These are phyloP conservation scores for Brachyalestes nurse DNA, from an alignment of 2,797 vertebrate species.

Conservation along the genomic window DNA sequence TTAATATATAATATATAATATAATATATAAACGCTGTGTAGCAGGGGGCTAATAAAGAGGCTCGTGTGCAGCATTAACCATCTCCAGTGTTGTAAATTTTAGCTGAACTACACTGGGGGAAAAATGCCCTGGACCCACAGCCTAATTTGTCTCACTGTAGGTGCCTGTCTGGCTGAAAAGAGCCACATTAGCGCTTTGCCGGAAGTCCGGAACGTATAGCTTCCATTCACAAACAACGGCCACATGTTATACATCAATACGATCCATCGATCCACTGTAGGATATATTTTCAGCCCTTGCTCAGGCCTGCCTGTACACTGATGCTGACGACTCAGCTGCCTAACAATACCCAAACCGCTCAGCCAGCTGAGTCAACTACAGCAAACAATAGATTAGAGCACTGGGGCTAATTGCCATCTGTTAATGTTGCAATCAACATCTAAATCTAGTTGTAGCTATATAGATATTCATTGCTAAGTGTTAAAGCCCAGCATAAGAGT, in stretches of 20 bases:
- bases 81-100: too few relatives aligned
- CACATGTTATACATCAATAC: conserved; percentile 4
- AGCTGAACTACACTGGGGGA: too few relatives aligned
- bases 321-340: conserved; percentile 24
- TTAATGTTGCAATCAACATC: conserved; percentile 59
- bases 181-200: not conserved
- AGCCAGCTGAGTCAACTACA: conserved; percentile 32
- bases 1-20: too few relatives aligned
- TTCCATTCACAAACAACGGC: conserved; percentile 17
- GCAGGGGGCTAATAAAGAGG: too few relatives aligned
- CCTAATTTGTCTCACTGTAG: not conserved
- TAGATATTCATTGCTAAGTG: conserved; percentile 47
- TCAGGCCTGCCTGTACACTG: conserved; percentile 16
- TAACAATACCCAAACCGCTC: conserved; percentile 6
- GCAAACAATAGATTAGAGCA: conserved; percentile 42
- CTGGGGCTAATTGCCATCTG: conserved; percentile 47
- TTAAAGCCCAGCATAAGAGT: conserved; percentile 24
- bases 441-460: conserved; percentile 60
- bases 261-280: not conserved
- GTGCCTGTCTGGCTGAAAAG: not conserved
- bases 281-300: conserved; percentile 26
- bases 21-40: too few relatives aligned
- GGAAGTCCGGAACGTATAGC: not conserved
- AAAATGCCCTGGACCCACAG: too few relatives aligned
- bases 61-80: too few relatives aligned